A percentile compares a stretch with the other conserved stretches of the same genome.
Conservation (phyloP, 2,113 vertebrate genomes). For the Colaptes auratus region DNA sequence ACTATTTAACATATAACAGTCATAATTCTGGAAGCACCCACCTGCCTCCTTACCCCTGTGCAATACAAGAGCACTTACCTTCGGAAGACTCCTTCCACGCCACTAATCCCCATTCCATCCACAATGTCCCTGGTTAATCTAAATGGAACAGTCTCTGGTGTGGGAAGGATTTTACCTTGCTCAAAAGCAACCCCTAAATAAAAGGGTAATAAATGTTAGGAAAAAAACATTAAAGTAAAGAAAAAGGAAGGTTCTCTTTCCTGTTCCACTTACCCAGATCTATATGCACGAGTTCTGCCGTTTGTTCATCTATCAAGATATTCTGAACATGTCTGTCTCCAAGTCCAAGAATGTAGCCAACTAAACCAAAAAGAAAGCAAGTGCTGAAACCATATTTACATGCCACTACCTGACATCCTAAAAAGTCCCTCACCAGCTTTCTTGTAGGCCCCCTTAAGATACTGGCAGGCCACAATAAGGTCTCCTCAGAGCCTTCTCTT, state of each 20-base stretch:
- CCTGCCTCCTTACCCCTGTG: not conserved
- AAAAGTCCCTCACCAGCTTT: no score
- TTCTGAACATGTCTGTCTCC: conserved; percentile 98
- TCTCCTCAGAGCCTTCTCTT: no score
- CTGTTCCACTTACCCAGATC: conserved; percentile 87
- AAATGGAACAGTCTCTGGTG: conserved; percentile 96
- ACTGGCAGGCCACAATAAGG: no score
- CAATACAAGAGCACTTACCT: conserved; percentile 75
- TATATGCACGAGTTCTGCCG: conserved; percentile 95
- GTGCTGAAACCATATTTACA: not conserved
- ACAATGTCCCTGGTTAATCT: conserved; percentile 94
- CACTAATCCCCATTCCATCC: conserved; percentile 97
- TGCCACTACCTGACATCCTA: no score
- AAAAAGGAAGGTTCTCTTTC: not conserved
- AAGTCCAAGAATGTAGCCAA: conserved; percentile 97
- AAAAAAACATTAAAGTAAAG: not conserved
- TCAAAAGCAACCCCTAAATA: conserved; percentile 94
- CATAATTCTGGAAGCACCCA: not conserved
- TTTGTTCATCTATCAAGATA: conserved; percentile 94
- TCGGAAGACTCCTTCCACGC: conserved; percentile 97
- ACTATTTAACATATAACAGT: not conserved
- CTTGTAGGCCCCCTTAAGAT: no score
- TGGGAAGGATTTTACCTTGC: conserved; percentile 96
- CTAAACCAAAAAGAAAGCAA: conserved; percentile 71
- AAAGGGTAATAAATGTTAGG: not conserved